Percentiles rank a stretch among this genome's conserved stretches.
These are phyloP conservation scores for Thaumetopoea pityocampa DNA, from an alignment of 1,140 invertebrate genomes.

Conservation along the genomic window DNA sequence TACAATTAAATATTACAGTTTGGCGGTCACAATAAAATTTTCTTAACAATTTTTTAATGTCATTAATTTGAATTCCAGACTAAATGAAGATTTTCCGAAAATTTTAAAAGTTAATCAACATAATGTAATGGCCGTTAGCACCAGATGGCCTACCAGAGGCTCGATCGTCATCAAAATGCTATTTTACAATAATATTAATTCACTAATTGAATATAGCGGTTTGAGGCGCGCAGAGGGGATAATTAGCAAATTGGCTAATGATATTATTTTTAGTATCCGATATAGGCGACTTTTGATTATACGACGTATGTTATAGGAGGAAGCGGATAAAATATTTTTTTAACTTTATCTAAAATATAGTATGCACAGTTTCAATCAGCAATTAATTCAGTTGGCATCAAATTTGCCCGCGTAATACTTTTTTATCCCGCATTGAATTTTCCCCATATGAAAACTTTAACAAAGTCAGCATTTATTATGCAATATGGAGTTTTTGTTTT, in stretches of 20 bases:
- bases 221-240: slow-evolving; percentile 22
- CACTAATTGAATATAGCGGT: slow-evolving; percentile 38
- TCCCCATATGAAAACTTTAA: too few relatives aligned
- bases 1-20: too few relatives aligned
- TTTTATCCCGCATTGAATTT: too few relatives aligned
- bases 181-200: slow-evolving; percentile 56
- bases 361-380: too few relatives aligned
- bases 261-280: slow-evolving; percentile 37
- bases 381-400: too few relatives aligned
- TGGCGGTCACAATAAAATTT: too few relatives aligned
- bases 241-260: slow-evolving; percentile 55
- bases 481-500: too few relatives aligned
- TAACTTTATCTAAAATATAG: background rate
- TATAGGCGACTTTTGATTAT: slow-evolving; percentile 20
- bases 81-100: slow-evolving; percentile 16
- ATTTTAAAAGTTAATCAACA: slow-evolving; percentile 25
- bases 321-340: background rate
- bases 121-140: slow-evolving; percentile 11
- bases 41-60: too few relatives aligned
- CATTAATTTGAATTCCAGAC: background rate
- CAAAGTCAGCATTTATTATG: too few relatives aligned
- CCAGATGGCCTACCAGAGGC: slow-evolving; percentile 41
- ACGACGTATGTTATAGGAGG: slow-evolving; percentile 9
- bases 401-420: too few relatives aligned
- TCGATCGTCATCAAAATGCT: slow-evolving; percentile 31